A percentile compares a stretch with the other conserved stretches of the same genome.
These are phyloP conservation scores for Amphiprion clarkii DNA, from an alignment of 2,797 vertebrate species.

Conservation along the genomic window DNA sequence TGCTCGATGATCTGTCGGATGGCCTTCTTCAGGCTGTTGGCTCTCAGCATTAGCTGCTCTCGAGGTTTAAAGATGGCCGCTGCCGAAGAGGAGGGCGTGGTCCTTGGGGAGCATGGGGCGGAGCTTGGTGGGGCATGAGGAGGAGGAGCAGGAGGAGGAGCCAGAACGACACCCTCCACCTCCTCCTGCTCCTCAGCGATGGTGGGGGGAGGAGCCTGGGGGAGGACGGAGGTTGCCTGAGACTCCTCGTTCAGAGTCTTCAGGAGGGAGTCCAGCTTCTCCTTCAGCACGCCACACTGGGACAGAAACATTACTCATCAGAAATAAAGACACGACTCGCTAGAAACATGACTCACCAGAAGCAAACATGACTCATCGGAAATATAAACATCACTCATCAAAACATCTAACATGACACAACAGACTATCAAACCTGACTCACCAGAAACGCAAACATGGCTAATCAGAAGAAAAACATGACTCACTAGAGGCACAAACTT, in stretches of 20 bases:
- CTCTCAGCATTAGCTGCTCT: constrained; percentile 96
- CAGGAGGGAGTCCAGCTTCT: constrained; percentile 95
- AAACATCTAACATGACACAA: not conserved
- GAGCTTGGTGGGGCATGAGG: constrained; percentile 4
- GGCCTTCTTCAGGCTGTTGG: constrained; percentile 98
- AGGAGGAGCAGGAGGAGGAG: constrained; percentile 43
- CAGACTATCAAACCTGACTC: not conserved
- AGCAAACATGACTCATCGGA: not conserved
- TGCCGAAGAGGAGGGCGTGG: constrained; percentile 12
- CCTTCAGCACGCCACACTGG: constrained; percentile 95
- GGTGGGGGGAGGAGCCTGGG: constrained; percentile 89
- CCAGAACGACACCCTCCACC: constrained; percentile 79
- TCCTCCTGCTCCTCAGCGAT: constrained; percentile 93
- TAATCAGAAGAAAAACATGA: too few relatives aligned
- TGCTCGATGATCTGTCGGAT: constrained; percentile 98
- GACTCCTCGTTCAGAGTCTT: constrained; percentile 95
- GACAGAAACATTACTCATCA: constrained; percentile 9
- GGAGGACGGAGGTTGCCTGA: constrained; percentile 86
- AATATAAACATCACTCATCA: not conserved
- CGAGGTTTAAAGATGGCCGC: constrained; percentile 91
- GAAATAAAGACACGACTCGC: not conserved
- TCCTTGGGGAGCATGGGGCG: constrained; percentile 80
- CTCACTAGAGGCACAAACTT: too few relatives aligned
- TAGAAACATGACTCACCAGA: not conserved
- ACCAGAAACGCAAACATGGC: not conserved